Evolutionary conservation across 2,888 invertebrate genomes (phyloP).

Genomic region (Erebia aethiops): DNA sequence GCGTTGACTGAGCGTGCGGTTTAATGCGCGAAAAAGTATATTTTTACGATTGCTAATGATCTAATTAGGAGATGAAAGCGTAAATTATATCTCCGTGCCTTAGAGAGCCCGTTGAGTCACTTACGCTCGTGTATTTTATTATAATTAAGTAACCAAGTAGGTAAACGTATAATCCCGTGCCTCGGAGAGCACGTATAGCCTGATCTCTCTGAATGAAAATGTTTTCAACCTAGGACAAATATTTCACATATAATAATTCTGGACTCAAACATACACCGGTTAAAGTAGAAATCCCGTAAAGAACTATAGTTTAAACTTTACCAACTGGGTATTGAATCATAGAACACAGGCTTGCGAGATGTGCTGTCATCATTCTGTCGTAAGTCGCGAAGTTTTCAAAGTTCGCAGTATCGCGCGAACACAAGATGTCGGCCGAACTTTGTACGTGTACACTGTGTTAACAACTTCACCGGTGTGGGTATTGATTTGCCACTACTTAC

Average conservation of each 20-base stretch:
- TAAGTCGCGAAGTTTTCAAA: constrained; percentile 2
- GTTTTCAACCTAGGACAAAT: too few species aligned
- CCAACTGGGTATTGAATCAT: not conserved
- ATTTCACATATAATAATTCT: too few species aligned
- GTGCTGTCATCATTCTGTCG: not conserved
- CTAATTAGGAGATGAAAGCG: too few species aligned
- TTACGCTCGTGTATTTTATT: too few species aligned
- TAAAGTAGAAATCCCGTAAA: not conserved
- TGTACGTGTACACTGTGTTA: constrained; percentile 10
- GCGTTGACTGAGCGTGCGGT: constrained; percentile 18
- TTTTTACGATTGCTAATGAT: constrained; percentile 11
- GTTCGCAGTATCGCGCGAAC: constrained; percentile 5
- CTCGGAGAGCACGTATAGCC: too few species aligned
- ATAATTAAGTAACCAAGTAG: too few species aligned
- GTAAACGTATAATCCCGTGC: too few species aligned
- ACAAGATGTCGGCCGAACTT: constrained; percentile 13
- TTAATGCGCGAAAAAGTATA: not conserved
- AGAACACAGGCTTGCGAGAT: not conserved
- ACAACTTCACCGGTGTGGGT: not conserved
- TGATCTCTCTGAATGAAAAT: too few species aligned
- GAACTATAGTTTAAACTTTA: not conserved
- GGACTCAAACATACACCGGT: too few species aligned
- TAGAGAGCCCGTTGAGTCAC: too few species aligned
- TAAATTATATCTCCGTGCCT: too few species aligned
- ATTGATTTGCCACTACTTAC: not conserved